Evolutionary conservation across 2,888 invertebrate species (phyloP).

Genomic region (Aphidoletes aphidimyza): DNA sequence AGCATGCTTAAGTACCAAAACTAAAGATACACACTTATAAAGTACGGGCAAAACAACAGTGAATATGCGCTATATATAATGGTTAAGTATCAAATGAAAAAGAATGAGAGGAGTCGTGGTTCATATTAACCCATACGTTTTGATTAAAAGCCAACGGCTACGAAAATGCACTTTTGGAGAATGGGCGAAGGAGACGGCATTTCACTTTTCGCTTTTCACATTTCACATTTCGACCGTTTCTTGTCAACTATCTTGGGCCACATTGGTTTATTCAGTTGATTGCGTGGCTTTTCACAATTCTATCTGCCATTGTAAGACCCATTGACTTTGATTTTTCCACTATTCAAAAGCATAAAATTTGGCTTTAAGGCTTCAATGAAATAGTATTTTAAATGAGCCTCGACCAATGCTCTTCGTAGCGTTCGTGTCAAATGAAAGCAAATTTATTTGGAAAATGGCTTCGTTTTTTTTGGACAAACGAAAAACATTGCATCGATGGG

Average conservation of each 20-base stretch:
- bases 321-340: too few species aligned
- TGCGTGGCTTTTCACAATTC: neutral
- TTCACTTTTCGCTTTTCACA: neutral
- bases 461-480: neutral
- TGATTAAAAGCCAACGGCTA: conserved; percentile 49
- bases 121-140: conserved; percentile 40
- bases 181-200: neutral
- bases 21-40: neutral
- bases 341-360: too few species aligned
- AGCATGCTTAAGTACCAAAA: neutral
- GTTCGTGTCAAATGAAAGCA: neutral
- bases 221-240: neutral
- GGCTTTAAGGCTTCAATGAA: too few species aligned
- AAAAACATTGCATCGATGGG: neutral
- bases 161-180: neutral
- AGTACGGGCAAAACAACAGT: neutral
- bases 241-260: neutral
- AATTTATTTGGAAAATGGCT: too few species aligned
- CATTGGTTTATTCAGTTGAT: neutral
- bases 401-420: too few species aligned
- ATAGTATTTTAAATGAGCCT: too few species aligned
- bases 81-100: conserved; percentile 43
- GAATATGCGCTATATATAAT: conserved; percentile 3
- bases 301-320: neutral
- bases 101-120: conserved; percentile 34